Conservation (phyloP, 2,888 invertebrate species). For the Cephus rjabovi region DNA sequence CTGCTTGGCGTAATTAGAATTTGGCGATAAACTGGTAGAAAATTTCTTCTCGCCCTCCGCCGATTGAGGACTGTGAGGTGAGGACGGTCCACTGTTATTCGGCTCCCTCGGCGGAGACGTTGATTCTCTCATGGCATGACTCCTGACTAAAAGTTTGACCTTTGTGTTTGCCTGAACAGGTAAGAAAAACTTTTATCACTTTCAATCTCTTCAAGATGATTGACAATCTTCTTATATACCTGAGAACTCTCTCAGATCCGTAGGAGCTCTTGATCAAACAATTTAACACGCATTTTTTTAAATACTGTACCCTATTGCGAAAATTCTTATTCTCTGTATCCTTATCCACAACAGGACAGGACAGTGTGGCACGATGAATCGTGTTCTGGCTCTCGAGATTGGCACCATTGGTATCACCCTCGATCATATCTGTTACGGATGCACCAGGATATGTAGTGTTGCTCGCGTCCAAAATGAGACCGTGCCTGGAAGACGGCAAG, state of each 20-base stretch:
- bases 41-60: slow-evolving; percentile 45
- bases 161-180: slow-evolving; percentile 75
- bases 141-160: slow-evolving; percentile 86
- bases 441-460: slow-evolving; percentile 46
- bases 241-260: not conserved
- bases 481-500: slow-evolving; percentile 57
- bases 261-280: not conserved
- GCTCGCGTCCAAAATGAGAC: slow-evolving; percentile 47
- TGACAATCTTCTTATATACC: not conserved
- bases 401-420: slow-evolving; percentile 54
- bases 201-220: not conserved
- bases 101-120: slow-evolving; percentile 72
- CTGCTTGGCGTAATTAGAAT: slow-evolving; percentile 27
- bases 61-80: slow-evolving; percentile 50
- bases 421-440: slow-evolving; percentile 61
- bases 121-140: slow-evolving; percentile 91
- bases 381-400: slow-evolving; percentile 22
- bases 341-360: slow-evolving; percentile 47
- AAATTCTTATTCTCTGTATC: slow-evolving; percentile 58
- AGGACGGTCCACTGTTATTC: slow-evolving; percentile 49
- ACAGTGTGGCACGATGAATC: slow-evolving; percentile 38
- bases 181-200: not conserved
- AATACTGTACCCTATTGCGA: slow-evolving; percentile 56
- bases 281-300: not conserved
- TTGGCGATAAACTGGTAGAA: slow-evolving; percentile 21